Base-by-base conservation (phyloP, 2,888 invertebrate genomes). In the Sympetrum striolatum region DNA sequence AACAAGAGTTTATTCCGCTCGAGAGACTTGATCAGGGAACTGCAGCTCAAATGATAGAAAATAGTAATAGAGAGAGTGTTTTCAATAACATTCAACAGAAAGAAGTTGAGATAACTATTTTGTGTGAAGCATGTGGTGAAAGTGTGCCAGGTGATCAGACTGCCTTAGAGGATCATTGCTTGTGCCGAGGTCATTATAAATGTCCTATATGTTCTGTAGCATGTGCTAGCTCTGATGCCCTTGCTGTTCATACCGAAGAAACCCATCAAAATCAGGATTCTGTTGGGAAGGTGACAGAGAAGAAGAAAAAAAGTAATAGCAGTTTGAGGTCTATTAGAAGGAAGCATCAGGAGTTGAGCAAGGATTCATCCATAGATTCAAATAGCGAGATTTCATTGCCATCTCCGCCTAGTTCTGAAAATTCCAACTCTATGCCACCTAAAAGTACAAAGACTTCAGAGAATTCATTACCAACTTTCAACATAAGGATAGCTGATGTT, bases 71-170 rank as follows among this genome's bases (percentile, higher is more conserved):
- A 12, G 60, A n/a, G 14, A 64, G 22, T 37, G 22, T 35, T 1
- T 22, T 82, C 6, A 6, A 31, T 25, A 18, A 35, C 8, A 39
- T 39, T 35, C 37, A 35, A 22, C 22, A 35, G 18, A 31, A 53
- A 35, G 86, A 86, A 12, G n/a, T 12, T 8, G 60, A 86, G 60
- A 12, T 37, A 39, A n/a, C 35, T 12, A 86, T 86, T 37, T 37
- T 86, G n/a, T 86, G 86, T 64, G 86, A 86, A 37, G 86, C 86
- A 22, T 86, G 86, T 37, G 86, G 86, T 0, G 86, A 86, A 86
- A 60, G 60, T 25, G 60, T 86, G 12, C 14, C 37, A 37, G 86
- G 86, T 22, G 86, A 86, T 86, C 86, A 86, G 39, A 86, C 86
- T 35, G 60, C 86, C 18, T 60, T 86, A 58, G 86, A 86, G n/a